These are phyloP conservation scores for Aphelenchoides fujianensis DNA, from an alignment of 1,140 invertebrate species.

Conservation along the genomic window DNA sequence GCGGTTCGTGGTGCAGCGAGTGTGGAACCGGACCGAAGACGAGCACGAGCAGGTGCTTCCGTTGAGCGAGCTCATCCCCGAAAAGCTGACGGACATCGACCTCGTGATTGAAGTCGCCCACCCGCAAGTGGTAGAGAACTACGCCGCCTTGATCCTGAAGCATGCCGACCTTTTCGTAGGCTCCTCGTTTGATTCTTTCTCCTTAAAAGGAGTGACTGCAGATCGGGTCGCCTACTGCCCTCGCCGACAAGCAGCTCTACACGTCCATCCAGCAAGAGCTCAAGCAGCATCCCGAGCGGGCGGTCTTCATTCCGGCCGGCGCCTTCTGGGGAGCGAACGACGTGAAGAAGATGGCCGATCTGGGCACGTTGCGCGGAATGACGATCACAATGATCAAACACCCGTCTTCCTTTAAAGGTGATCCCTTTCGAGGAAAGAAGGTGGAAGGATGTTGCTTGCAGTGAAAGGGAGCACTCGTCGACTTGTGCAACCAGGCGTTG, in stretches of 20 bases:
- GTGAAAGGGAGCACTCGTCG: conserved; percentile 64
- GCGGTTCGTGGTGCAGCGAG: conserved; percentile 65
- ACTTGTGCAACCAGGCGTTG: conserved; percentile 64
- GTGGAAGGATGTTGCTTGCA: too few species aligned
- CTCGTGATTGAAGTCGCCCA: conserved; percentile 70
- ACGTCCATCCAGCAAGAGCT: conserved; percentile 46
- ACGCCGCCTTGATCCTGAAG: conserved; percentile 65
- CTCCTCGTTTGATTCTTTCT: conserved; percentile 19
- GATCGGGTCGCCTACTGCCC: conserved; percentile 68
- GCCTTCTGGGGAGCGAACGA: conserved; percentile 71
- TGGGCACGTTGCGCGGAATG: conserved; percentile 66
- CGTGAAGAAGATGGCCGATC: conserved; percentile 69
- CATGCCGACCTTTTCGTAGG: conserved; percentile 66
- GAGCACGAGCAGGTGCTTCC: conserved; percentile 53
- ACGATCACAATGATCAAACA: conserved; percentile 69
- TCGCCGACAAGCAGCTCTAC: conserved; percentile 65
- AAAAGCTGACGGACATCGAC: conserved; percentile 65
- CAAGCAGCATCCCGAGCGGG: conserved; percentile 53
- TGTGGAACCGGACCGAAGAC: conserved; percentile 67
- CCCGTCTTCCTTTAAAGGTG: conserved; percentile 66
- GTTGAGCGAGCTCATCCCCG: conserved; percentile 60
- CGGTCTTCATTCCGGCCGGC: conserved; percentile 68
- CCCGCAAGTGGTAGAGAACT: conserved; percentile 66
- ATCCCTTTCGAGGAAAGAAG: too few species aligned
- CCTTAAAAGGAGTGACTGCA: conserved; percentile 34